Base-by-base conservation (phyloP, 2,113 vertebrate species). In the mouse (Mus musculus) region DNA sequence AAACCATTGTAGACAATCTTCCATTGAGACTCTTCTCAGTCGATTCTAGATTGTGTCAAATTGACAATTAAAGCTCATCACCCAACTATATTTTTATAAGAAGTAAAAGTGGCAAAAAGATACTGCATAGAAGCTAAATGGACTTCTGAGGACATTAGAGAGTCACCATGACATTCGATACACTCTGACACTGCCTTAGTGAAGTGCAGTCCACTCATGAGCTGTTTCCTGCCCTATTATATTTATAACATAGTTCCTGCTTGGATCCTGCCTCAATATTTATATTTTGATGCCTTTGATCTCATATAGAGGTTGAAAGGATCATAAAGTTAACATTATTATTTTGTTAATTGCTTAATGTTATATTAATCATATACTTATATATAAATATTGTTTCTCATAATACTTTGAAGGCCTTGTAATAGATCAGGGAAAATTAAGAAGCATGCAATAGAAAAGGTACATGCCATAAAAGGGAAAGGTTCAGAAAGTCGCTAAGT, bases 91-190 rank as follows among this genome's bases (percentile, higher is more conserved):
- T 63, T 12, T 71, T 94, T 10, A 30, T 56, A 95, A 93, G 22
- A 88, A 95, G 88, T 88, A 90, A 71, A 17, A 93, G 87, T 88
- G 28, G 75, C 42, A 69, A 56, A n/a, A 94, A 87, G 42, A 42
- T 17, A 12, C 65, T 82, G 30, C 65, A 76, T 72, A 76, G 63
- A 90, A 73, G 13, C 14, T 69, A 22, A 71, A 28, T 61, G 59
- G 5, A 49, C 69, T 42, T 89, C 13, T 42, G 52, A 56, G 11
- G 54, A 69, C 16, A 54, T 52, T 61, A 90, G 63, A 61, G 7
- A 30, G 4, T 75, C 36, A 63, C 59, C 30, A 76, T 26, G 46
- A 24, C 19, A 63, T 36, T 52, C 7, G n/a, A 20, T 13, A 9
- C 26, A 76, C 63, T 46, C 36, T 36, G 56, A 49, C 7, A 5